Evolutionary conservation across 1,140 invertebrate species (phyloP).

Genomic region (Drosophila ohnishii): DNA sequence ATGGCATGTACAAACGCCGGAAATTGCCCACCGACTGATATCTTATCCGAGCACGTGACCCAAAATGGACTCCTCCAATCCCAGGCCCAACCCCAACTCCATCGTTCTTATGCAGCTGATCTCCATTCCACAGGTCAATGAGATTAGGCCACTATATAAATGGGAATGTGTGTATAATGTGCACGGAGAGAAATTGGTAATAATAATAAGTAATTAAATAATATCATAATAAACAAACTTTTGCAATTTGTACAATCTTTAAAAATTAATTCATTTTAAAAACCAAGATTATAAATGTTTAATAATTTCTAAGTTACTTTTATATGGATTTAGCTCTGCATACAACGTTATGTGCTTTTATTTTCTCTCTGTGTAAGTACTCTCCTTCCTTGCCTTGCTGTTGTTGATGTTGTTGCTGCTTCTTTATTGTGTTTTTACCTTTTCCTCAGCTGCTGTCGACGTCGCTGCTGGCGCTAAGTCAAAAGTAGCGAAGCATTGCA

Average conservation of each 20-base stretch:
- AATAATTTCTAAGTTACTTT: no score
- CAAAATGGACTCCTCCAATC: slow-evolving; percentile 38
- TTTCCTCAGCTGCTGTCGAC: slow-evolving; percentile 24
- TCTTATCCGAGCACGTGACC: slow-evolving; percentile 77
- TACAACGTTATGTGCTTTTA: neutral
- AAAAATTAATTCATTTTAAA: no score
- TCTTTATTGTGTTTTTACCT: slow-evolving; percentile 28
- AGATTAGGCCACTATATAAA: slow-evolving; percentile 66
- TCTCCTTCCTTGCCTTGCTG: neutral
- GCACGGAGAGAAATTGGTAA: slow-evolving; percentile 1
- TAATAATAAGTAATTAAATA: no score
- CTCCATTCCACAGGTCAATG: slow-evolving; percentile 51
- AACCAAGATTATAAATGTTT: no score
- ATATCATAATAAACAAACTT: no score
- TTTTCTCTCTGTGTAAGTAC: slow-evolving; percentile 27
- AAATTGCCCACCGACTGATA: slow-evolving; percentile 77
- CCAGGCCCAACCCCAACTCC: neutral
- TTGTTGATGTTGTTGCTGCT: slow-evolving; percentile 11
- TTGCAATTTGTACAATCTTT: no score
- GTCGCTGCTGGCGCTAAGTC: slow-evolving; percentile 48
- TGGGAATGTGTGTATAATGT: slow-evolving; percentile 21
- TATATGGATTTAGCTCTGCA: neutral
- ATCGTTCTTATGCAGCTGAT: slow-evolving; percentile 24
- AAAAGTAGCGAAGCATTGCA: slow-evolving; percentile 69
- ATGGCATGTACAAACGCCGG: slow-evolving; percentile 73